Base-by-base conservation (phyloP, 1,140 invertebrate species). In the Eumaeus atala region DNA sequence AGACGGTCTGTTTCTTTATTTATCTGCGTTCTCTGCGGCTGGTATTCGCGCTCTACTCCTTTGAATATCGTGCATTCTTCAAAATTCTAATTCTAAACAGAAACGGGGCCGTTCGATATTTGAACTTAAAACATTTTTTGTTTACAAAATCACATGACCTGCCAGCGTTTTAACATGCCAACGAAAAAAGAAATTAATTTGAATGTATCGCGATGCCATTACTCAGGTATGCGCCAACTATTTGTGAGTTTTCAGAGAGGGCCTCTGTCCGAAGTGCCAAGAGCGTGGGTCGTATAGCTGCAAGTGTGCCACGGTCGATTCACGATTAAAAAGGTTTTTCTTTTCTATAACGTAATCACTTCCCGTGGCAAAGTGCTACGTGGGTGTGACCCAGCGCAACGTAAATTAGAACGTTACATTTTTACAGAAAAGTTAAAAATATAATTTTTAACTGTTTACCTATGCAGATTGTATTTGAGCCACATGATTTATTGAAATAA, bases 241-340 rank as follows among this genome's bases (percentile, higher is more conserved):
- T 73, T 70, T 73, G 66, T 71, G 60, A 63, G 67, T 72, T 68
- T 69, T 63, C 55, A 55, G 54, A 64, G 67, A 65, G 64, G 68
- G 57, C 48, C 61, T 57, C 51, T 57, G 53, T n/a, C 56, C 49
- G 57, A 58, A 55, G 33, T 82, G 76, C 71, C 74, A 80, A 72
- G 59, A 66, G 76, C 66, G 80, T 81, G 69, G 77, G 79, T 56
- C 49, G 69, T 67, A 62, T 62, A 48, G 62, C 53, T 58, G 64
- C 65, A 81, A 77, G 67, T 74, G 61, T 77, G 75, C 70, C 75
- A 71, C 67, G 75, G 77, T 62, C 74, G 64, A 55, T 62, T 56
- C 62, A 48, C 61, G 52, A 70, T 72, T 74, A 74, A 80, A 78
- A 73, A 70, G 71, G 69, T 71, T 72, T 76, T 69, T 70, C 72